phyloP scores from a whole-genome alignment of 2,888 invertebrate species.

The Coremacera marginata region DNA sequence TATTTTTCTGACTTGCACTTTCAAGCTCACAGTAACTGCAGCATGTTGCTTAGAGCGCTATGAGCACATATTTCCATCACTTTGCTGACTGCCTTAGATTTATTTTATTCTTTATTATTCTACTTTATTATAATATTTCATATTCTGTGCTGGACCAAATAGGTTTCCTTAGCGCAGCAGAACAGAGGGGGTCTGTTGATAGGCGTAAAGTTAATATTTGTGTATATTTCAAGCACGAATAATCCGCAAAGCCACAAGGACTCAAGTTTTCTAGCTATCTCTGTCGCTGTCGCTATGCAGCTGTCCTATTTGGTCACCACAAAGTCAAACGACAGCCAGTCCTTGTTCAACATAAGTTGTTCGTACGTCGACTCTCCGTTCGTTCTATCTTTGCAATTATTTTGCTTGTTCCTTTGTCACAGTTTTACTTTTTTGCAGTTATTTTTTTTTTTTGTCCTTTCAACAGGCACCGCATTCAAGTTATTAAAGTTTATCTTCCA shows the following conservation, averaged over 20 bases:
- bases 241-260: slow-evolving; percentile 44
- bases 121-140: too few relatives aligned
- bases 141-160: too few relatives aligned
- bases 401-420: slow-evolving; percentile 3
- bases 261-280: not conserved
- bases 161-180: too few relatives aligned
- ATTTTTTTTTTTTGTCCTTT: not conserved
- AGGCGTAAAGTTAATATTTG: slow-evolving; percentile 38
- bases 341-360: slow-evolving; percentile 12
- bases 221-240: slow-evolving; percentile 37
- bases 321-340: slow-evolving; percentile 5
- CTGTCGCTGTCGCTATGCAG: not conserved
- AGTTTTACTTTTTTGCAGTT: not conserved
- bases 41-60: not conserved
- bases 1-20: slow-evolving; percentile 16
- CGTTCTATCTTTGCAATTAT: not conserved
- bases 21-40: not conserved
- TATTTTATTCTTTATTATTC: not conserved
- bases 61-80: not conserved
- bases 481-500: not conserved
- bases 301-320: not conserved
- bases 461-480: not conserved
- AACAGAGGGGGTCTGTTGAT: not conserved
- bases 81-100: not conserved
- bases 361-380: not conserved